phyloP scores from a whole-genome alignment of 92 coral and sea anemone species.

The Zoanthus gigantus region DNA sequence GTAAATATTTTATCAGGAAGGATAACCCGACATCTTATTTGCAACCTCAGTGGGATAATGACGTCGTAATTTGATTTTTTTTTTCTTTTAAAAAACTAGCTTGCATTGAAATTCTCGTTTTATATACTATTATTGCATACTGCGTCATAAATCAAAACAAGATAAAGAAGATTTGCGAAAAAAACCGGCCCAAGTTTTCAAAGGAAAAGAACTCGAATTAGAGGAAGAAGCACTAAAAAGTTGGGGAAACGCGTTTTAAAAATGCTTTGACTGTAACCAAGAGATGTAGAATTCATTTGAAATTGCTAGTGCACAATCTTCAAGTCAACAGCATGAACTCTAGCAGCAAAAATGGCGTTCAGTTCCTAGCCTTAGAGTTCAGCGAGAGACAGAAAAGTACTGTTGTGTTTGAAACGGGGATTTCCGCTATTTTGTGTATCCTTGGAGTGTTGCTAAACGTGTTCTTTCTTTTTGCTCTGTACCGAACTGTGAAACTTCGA shows the following conservation, averaged over 20 bases:
- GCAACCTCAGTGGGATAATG: neutral
- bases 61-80: neutral
- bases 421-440: neutral
- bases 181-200: neutral
- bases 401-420: slow-evolving; percentile 10
- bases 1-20: neutral
- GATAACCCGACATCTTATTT: neutral
- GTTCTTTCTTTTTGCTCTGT: neutral
- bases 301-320: neutral
- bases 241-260: too few species aligned
- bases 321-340: slow-evolving; percentile 3
- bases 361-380: neutral
- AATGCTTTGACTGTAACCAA: neutral
- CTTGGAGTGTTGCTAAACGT: neutral
- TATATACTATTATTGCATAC: neutral
- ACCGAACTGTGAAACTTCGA: slow-evolving; percentile 21
- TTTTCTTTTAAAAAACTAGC: neutral
- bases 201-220: neutral
- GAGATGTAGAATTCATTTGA: neutral
- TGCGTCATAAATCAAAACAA: neutral
- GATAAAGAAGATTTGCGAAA: neutral
- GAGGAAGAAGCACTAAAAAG: neutral
- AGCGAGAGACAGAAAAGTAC: neutral
- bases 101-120: neutral
- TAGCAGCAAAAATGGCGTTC: neutral